phyloP scores from a whole-genome alignment of 1,140 invertebrate genomes.

The Bombus pyrosoma region DNA sequence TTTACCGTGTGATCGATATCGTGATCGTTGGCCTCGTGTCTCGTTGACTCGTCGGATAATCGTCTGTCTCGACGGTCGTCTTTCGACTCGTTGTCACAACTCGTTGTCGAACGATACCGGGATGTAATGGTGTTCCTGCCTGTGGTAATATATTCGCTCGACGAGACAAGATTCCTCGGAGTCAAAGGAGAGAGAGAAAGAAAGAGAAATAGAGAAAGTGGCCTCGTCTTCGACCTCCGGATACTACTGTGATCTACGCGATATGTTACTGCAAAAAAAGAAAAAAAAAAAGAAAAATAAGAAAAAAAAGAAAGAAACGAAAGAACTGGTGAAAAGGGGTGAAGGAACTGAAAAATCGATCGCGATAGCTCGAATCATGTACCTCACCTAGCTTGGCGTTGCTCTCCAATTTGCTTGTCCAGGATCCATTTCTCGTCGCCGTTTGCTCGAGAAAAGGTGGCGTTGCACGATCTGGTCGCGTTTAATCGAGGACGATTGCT shows the following conservation, averaged over 20 bases:
- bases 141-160: neutral
- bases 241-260: conserved; percentile 52
- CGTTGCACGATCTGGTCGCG: neutral
- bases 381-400: conserved; percentile 31
- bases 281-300: neutral
- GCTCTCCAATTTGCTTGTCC: conserved; percentile 13
- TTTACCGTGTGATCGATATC: neutral
- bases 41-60: conserved; percentile 2
- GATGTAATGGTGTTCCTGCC: neutral
- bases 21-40: neutral
- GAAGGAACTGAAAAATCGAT: conserved; percentile 8
- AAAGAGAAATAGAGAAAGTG: neutral
- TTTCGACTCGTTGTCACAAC: neutral
- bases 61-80: neutral
- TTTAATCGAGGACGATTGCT: conserved; percentile 11
- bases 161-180: neutral
- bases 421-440: neutral
- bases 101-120: neutral
- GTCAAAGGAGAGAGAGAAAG: neutral
- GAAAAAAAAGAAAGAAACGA: neutral
- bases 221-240: conserved; percentile 26
- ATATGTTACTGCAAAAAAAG: conserved; percentile 36
- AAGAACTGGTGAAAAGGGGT: neutral
- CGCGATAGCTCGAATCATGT: conserved; percentile 31
- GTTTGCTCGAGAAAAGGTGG: neutral